phyloP scores from a whole-genome alignment of 2,113 vertebrate species.

The Corythoichthys haematopterus region DNA sequence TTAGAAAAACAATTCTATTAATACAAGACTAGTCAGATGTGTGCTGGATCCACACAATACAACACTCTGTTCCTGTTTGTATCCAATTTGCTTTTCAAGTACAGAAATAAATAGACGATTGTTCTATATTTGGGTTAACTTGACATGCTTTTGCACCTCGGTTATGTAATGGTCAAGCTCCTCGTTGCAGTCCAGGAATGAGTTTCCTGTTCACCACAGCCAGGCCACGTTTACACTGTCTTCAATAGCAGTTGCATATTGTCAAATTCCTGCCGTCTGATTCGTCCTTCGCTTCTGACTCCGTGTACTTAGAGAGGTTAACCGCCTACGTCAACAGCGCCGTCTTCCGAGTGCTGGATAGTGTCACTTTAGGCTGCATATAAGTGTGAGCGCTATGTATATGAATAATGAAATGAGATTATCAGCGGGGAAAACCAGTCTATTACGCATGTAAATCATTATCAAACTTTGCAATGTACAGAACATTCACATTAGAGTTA shows the following conservation, averaged over 20 bases:
- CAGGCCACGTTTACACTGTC: slow-evolving; percentile 3
- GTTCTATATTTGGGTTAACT: neutral
- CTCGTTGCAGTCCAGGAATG: neutral
- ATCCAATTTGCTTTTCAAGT: neutral
- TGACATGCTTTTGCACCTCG: neutral
- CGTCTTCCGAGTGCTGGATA: slow-evolving; percentile 36
- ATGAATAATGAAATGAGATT: neutral
- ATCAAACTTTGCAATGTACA: slow-evolving; percentile 36
- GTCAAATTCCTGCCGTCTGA: slow-evolving; percentile 4
- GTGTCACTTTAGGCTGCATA: slow-evolving; percentile 22
- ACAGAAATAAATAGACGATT: neutral
- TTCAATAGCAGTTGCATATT: slow-evolving; percentile 14
- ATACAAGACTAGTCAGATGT: neutral
- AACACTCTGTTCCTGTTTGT: neutral
- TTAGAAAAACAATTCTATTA: neutral
- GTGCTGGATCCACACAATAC: neutral
- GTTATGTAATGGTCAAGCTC: neutral
- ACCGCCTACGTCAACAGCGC: slow-evolving; percentile 37
- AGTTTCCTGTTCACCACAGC: neutral
- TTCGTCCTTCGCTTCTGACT: neutral
- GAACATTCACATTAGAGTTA: slow-evolving; percentile 21
- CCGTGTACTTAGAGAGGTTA: slow-evolving; percentile 6
- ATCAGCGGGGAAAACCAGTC: neutral
- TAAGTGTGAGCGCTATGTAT: slow-evolving; percentile 7
- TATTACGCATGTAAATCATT: slow-evolving; percentile 29